Evolutionary conservation across 2,113 vertebrate species (phyloP), one percentile per base, ranked within the genome.

Genomic region (Triplophysa tibetana): DNA sequence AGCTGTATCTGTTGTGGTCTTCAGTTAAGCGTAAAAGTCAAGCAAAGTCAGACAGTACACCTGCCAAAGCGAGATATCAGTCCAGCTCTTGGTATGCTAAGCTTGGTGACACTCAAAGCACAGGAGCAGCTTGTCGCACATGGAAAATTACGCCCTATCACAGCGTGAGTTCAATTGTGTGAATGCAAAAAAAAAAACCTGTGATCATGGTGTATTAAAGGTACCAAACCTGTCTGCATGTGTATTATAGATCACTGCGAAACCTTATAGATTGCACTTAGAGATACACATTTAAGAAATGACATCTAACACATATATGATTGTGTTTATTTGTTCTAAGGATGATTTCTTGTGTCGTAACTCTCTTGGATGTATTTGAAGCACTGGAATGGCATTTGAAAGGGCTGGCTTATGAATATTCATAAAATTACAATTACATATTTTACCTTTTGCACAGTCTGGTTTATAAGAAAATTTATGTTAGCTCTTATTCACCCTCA

Each of bases 121-220:
- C 54, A 67, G 63, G 41, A 77, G 73, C 76, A 19, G 61, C 62
- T 24, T 77, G 54, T 43, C 72, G 52, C 61, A 65, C 74, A 56
- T 21, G 60, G 48, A 70, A 41, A 50, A 66, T 77, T 54, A 78
- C 29, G 50, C 63, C 0, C 8, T 26, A 24, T 76, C 65, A 81
- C 65, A 60, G 41, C 38, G 45, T 43, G 74, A 26, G 66, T 66
- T 63, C 48, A 43, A 67, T 24, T 58, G 65, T n/a, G 73, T 77
- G 56, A 70, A 75, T 79, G 62, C 60, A 48, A 64, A 77, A 79
- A 79, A 82, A 73, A 56, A 58, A 68, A 79, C 78, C 67, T 65
- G 65, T 29, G 70, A 26, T 75, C 62, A 23, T 70, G 56, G 75
- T 63, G 41, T 26, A 63, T 29, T 16, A 0, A n/a, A 60, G n/a